A percentile compares a stretch with the other conserved stretches of the same genome.
Conservation (phyloP, 2,888 invertebrate genomes). For the Glaucopsyche alexis region DNA sequence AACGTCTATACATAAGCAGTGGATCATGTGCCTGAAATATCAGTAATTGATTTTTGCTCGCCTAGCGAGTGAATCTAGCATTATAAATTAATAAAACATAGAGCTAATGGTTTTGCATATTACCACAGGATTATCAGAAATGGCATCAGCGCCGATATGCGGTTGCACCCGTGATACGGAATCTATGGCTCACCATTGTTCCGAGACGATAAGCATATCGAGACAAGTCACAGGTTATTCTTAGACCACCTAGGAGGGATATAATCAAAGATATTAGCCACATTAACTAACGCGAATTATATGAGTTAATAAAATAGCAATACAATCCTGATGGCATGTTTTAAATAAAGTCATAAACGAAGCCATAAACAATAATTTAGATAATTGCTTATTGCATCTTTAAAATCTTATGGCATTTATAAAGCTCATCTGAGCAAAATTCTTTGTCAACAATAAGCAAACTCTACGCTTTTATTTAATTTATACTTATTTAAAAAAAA, state of each 20-base stretch:
- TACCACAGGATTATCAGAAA: conserved; percentile 31
- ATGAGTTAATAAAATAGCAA: neutral
- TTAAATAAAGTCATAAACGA: too few species aligned
- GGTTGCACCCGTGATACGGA: conserved; percentile 42
- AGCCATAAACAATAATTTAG: too few species aligned
- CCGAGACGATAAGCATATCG: conserved; percentile 39
- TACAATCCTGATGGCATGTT: neutral
- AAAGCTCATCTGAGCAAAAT: too few species aligned
- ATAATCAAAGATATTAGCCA: neutral
- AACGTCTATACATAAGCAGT: too few species aligned
- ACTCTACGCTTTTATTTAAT: too few species aligned
- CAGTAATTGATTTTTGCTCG: too few species aligned
- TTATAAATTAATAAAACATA: neutral
- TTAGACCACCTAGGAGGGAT: conserved; percentile 30
- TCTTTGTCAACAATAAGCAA: too few species aligned
- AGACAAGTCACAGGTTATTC: conserved; percentile 36
- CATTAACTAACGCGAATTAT: neutral
- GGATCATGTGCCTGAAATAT: too few species aligned
- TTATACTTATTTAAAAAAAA: too few species aligned
- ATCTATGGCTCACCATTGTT: conserved; percentile 42
- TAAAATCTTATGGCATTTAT: too few species aligned
- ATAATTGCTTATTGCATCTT: too few species aligned
- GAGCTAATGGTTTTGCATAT: conserved; percentile 12
- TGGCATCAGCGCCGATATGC: conserved; percentile 40
- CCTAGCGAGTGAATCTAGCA: neutral